Percentiles rank a stretch among this genome's conserved stretches.
phyloP scores from a whole-genome alignment of 1,140 invertebrate genomes.

The Platyscapa corneri region DNA sequence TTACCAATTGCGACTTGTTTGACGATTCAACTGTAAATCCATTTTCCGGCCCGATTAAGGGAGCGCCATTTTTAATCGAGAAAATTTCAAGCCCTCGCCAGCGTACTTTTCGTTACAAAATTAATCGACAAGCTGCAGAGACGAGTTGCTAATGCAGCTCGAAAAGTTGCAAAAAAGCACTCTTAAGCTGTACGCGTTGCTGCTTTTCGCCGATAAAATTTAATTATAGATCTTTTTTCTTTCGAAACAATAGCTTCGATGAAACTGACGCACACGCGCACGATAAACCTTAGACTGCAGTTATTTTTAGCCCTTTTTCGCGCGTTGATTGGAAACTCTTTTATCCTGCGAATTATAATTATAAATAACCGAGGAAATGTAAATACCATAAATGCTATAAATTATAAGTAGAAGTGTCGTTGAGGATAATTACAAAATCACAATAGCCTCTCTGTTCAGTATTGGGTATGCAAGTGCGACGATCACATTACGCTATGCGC shows the following conservation, averaged over 20 bases:
- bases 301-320: no score
- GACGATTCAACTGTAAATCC: background rate
- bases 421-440: background rate
- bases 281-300: background rate
- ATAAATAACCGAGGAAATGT: background rate
- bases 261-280: background rate
- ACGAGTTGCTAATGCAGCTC: no score
- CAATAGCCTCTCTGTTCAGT: background rate
- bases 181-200: no score
- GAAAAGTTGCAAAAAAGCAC: no score
- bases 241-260: background rate
- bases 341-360: background rate
- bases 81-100: no score
- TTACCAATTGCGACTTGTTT: background rate
- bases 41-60: background rate
- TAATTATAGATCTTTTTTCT: background rate
- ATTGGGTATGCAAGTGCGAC: background rate
- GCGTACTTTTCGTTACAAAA: no score
- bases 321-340: background rate
- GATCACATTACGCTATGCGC: background rate
- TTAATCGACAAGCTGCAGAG: no score
- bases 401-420: background rate
- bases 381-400: background rate
- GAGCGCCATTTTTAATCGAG: background rate
- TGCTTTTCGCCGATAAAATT: background rate